Conservation (phyloP, 2,113 vertebrate species). For the Antechinus flavipes region DNA sequence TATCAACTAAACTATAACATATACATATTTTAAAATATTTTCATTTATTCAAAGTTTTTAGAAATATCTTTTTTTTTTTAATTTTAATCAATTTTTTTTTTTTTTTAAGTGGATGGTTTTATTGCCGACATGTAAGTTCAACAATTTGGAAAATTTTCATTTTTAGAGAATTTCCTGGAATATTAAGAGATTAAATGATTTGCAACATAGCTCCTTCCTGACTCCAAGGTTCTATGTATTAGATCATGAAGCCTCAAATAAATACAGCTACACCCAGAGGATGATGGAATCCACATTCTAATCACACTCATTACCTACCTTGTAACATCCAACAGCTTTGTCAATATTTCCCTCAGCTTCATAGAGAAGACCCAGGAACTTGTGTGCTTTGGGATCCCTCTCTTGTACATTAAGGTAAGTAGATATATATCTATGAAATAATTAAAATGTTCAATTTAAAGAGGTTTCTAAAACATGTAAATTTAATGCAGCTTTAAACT, state of each 20-base stretch:
- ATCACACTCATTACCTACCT: slow-evolving; percentile 84
- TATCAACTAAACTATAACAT: not conserved
- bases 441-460: not conserved
- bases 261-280: not conserved
- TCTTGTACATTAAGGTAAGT: slow-evolving; percentile 94
- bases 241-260: not conserved
- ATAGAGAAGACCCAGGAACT: slow-evolving; percentile 95
- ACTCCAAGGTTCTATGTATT: not conserved
- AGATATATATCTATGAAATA: slow-evolving; percentile 89
- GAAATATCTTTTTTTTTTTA: not conserved
- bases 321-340: slow-evolving; percentile 96
- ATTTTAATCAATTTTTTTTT: not conserved
- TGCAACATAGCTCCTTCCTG: not conserved
- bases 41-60: not conserved
- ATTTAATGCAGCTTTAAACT: fast-evolving
- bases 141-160: not conserved
- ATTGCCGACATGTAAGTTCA: not conserved
- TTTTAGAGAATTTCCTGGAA: not conserved
- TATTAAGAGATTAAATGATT: not conserved
- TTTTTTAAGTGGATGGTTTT: not conserved
- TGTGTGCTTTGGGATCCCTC: slow-evolving; percentile 97
- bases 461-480: not conserved
- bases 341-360: slow-evolving; percentile 93
- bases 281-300: slow-evolving; percentile 6
- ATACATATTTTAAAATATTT: not conserved